Evolutionary conservation across 2,113 vertebrate species (phyloP).

Genomic region (Micronisus gabar): DNA sequence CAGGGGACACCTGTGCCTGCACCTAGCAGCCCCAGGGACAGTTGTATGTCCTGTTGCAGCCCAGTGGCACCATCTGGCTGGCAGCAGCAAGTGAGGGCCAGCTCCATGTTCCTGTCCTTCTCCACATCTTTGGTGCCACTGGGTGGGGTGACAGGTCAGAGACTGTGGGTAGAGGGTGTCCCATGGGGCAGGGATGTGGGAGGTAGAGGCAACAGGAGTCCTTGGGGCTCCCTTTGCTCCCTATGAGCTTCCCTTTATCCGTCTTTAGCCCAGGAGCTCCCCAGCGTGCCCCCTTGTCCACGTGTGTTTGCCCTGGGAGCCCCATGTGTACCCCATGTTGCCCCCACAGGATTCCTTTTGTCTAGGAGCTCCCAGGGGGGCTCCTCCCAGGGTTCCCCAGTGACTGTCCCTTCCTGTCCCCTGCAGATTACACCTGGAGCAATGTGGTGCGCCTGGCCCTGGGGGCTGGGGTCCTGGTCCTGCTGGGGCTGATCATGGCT

Average conservation of each 20-base stretch:
- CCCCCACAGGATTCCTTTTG: background rate
- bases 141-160: background rate
- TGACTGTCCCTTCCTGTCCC: background rate
- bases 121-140: background rate
- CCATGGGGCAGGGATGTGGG: background rate
- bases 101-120: background rate
- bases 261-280: background rate
- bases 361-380: background rate
- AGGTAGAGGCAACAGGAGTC: background rate
- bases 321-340: too few relatives aligned
- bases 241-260: background rate
- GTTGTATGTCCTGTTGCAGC: accelerated
- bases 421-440: background rate
- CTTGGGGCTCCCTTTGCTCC: background rate
- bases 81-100: background rate
- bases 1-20: background rate
- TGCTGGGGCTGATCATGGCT: background rate
- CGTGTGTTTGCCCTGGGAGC: background rate
- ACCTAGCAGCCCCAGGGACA: background rate
- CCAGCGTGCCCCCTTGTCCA: background rate
- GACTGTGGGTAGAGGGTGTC: background rate
- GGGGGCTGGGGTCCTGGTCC: background rate
- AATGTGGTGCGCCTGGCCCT: background rate
- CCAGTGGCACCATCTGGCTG: background rate
- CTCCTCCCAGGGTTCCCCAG: background rate